Evolutionary conservation across 2,797 vertebrate genomes (phyloP).

Genomic region (Epinephelus malabaricus): DNA sequence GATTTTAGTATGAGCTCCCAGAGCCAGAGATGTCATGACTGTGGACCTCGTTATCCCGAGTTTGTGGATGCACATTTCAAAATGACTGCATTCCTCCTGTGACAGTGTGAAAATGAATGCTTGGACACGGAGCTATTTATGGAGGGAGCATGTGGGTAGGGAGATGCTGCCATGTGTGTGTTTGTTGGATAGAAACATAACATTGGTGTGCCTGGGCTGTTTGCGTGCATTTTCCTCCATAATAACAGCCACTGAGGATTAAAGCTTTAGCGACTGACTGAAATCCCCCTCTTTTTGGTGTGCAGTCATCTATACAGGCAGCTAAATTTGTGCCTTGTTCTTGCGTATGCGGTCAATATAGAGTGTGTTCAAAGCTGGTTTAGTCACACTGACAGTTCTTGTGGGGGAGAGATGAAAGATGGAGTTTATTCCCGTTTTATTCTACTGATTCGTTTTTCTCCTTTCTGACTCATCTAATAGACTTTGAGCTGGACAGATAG

Average conservation of each 20-base stretch:
- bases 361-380: conserved; percentile 40
- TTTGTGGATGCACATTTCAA: conserved; percentile 42
- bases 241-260: conserved; percentile 34
- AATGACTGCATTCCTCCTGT: conserved; percentile 45
- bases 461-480: conserved; percentile 14
- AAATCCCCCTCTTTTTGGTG: conserved; percentile 19
- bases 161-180: conserved; percentile 55
- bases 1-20: conserved; percentile 14
- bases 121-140: conserved; percentile 72
- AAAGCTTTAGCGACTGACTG: conserved; percentile 26
- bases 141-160: conserved; percentile 52
- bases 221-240: conserved; percentile 33
- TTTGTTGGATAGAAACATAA: conserved; percentile 46
- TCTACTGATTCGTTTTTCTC: conserved; percentile 33
- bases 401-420: conserved; percentile 49
- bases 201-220: conserved; percentile 32
- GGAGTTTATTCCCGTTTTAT: conserved; percentile 36
- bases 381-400: conserved; percentile 48
- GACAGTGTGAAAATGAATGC: conserved; percentile 58
- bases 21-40: conserved; percentile 28
- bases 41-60: conserved; percentile 39
- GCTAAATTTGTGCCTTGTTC: conserved; percentile 23
- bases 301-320: conserved; percentile 14
- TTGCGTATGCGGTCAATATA: conserved; percentile 16
- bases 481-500: conserved; percentile 4